These are phyloP conservation scores for Ericerus pela DNA, from an alignment of 1,140 invertebrate species.

Conservation along the genomic window DNA sequence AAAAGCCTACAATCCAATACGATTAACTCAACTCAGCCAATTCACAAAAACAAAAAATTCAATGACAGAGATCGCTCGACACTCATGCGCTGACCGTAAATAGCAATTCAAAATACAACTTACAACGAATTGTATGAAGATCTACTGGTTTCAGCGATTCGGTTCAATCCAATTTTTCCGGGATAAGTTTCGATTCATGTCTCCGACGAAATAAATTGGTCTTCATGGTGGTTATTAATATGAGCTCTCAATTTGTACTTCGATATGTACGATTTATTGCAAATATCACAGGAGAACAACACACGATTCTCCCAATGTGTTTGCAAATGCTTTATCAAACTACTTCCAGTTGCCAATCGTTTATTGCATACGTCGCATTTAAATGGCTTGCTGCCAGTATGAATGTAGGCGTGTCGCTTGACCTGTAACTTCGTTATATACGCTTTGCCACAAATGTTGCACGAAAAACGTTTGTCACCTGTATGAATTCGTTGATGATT, in stretches of 20 bases:
- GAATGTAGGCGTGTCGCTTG: constrained; percentile 46
- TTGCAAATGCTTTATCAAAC: constrained; percentile 35
- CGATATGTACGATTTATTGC: constrained; percentile 15
- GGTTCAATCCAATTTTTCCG: too few relatives aligned
- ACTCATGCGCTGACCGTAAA: too few relatives aligned
- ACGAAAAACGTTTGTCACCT: constrained; percentile 30
- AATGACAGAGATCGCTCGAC: too few relatives aligned
- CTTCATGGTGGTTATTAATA: constrained; percentile 41
- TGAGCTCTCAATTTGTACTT: constrained; percentile 31
- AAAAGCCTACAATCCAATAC: too few relatives aligned
- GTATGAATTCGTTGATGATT: constrained; percentile 40
- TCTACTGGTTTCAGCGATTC: too few relatives aligned
- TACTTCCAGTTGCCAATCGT: constrained; percentile 33
- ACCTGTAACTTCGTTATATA: constrained; percentile 14
- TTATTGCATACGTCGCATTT: constrained; percentile 34
- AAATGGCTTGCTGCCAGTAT: constrained; percentile 31
- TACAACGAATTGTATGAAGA: too few relatives aligned
- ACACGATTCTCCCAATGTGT: constrained; percentile 12
- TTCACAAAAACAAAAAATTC: too few relatives aligned
- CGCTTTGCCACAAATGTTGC: constrained; percentile 15
- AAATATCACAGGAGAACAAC: constrained; percentile 12
- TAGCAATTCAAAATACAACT: too few relatives aligned
- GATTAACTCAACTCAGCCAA: too few relatives aligned
- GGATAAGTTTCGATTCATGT: too few relatives aligned
- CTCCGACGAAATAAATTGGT: too few relatives aligned